Conservation (phyloP, 1,140 invertebrate genomes). For the Papilio polytes region DNA sequence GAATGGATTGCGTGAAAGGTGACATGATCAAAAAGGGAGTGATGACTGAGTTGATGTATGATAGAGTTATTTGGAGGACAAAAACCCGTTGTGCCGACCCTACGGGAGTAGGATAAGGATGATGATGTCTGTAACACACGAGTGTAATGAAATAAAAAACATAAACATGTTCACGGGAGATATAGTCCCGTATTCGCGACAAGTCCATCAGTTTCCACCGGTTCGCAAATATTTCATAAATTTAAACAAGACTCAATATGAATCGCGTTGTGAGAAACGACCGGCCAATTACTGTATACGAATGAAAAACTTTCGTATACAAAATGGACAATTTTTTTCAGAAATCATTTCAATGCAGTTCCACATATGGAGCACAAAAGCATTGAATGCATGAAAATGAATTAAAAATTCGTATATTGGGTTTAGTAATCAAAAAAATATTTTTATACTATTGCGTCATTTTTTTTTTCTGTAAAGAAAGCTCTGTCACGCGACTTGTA, state of each 20-base stretch:
- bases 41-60: too few relatives aligned
- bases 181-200: background rate
- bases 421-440: background rate
- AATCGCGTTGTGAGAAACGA: slow-evolving; percentile 27
- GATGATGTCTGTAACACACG: slow-evolving; percentile 7
- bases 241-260: slow-evolving; percentile 34
- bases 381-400: slow-evolving; percentile 15
- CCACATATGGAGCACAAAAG: background rate
- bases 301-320: slow-evolving; percentile 32
- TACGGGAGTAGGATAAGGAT: too few relatives aligned
- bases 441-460: background rate
- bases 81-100: too few relatives aligned
- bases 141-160: background rate
- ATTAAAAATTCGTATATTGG: slow-evolving; percentile 5
- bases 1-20: too few relatives aligned
- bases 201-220: slow-evolving; percentile 35
- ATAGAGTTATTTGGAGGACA: too few relatives aligned
- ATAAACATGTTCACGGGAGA: background rate
- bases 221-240: slow-evolving; percentile 33
- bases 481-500: too few relatives aligned
- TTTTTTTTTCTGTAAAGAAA: too few relatives aligned
- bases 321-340: slow-evolving; percentile 17
- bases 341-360: slow-evolving; percentile 14
- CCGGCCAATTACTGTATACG: slow-evolving; percentile 26
- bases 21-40: too few relatives aligned